Evolutionary conservation across 2,113 vertebrate species (phyloP).

Genomic region (Xiphophorus hellerii): DNA sequence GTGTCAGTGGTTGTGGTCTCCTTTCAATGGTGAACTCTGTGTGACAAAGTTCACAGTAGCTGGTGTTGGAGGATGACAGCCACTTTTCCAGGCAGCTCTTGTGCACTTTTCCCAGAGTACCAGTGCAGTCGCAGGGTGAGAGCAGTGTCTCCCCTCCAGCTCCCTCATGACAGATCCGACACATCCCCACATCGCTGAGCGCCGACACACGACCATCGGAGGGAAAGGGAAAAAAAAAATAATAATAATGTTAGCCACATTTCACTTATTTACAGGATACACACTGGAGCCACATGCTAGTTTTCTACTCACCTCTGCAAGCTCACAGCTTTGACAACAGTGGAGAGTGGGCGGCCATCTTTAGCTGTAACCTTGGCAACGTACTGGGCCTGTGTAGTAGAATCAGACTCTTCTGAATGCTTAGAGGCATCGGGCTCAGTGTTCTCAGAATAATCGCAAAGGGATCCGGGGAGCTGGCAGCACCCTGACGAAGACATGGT

Average conservation of each 20-base stretch:
- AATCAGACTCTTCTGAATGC: conserved; percentile 86
- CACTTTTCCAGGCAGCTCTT: conserved; percentile 98
- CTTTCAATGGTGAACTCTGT: conserved; percentile 96
- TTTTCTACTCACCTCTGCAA: conserved; percentile 83
- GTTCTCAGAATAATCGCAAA: conserved; percentile 90
- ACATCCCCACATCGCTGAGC: conserved; percentile 92
- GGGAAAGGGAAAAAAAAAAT: neutral
- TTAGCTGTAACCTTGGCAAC: conserved; percentile 93
- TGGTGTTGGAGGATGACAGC: conserved; percentile 98
- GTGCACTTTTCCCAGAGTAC: conserved; percentile 96
- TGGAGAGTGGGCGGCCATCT: conserved; percentile 92
- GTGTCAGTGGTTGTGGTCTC: conserved; percentile 91
- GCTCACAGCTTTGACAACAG: conserved; percentile 92
- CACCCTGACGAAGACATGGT: conserved; percentile 95
- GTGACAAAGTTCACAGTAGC: conserved; percentile 98
- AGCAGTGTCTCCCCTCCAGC: conserved; percentile 90
- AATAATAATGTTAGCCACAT: neutral
- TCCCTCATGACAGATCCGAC: conserved; percentile 97
- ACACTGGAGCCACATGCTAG: neutral
- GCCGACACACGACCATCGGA: neutral
- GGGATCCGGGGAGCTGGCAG: conserved; percentile 94
- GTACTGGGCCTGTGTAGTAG: conserved; percentile 86
- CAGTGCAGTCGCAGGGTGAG: conserved; percentile 94
- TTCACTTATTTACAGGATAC: neutral
- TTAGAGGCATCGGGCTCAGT: conserved; percentile 84